Base-by-base conservation (phyloP, 2,113 vertebrate species). In the Gymnocephalus cernua region DNA sequence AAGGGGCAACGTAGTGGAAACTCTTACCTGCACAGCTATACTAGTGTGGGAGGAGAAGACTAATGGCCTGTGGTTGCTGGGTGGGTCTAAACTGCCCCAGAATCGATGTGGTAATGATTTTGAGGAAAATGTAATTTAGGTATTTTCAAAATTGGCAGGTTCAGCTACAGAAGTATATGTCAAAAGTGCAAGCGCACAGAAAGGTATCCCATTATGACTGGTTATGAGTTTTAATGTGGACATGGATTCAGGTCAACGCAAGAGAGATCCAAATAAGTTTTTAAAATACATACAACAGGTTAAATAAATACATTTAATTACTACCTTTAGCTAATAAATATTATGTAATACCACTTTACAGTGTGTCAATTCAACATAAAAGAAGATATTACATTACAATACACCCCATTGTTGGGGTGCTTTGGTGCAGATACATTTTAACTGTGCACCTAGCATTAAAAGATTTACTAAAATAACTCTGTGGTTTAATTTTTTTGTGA, bases 1-100 rank as follows among this genome's bases (percentile, higher is more conserved):
- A 23, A 86, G 79, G 71, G 63, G 62, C 74, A 80, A 78, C 9
- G 41, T 79, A 91, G 81, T 88, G 89, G 84, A 91, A 94, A 93
- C 82, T 92, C 82, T 93, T 88, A 87, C 82, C 84, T 84, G 85
- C 69, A 74, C 61, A 27, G 15, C 63, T 82, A 80, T 59, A 71
- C 32, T 50, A 58, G 73, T 56, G 85, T 27, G 48, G 73, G 84
- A 89, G 85, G 91, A 85, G 88, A 88, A 77, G 87, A 83, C 77
- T 78, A 59, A 67, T n/a, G 67, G 18, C 44, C 56, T 71, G 51
- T n/a, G 75, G 80, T 86, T 87, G 73, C 69, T 80, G 80, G 88
- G 89, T 73, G 88, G 82, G 19, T 83, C 79, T 63, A 56, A 41
- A 70, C 75, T 68, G 45, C 29, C 29, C 1, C 1, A 47, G 16